Conservation (phyloP, 2,888 invertebrate genomes). For the Parthenolecanium corni region DNA sequence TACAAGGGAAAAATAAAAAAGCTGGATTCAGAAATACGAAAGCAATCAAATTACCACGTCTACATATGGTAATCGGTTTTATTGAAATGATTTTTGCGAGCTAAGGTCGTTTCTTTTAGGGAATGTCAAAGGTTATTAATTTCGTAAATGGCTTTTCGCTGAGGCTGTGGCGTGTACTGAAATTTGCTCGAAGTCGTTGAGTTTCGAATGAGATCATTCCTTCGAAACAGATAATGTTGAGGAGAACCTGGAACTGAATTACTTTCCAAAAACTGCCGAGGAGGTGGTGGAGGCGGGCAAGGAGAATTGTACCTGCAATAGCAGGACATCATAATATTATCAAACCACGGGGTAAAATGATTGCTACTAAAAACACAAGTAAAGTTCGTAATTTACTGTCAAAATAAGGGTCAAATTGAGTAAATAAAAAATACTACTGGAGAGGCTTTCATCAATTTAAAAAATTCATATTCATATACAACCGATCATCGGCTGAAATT, state of each 20-base stretch:
- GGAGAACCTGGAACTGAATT: conserved; percentile 57
- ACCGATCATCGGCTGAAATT: no score
- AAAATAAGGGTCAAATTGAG: no score
- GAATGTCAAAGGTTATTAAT: conserved; percentile 31
- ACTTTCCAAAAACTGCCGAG: conserved; percentile 54
- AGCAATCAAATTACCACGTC: no score
- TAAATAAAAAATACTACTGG: no score
- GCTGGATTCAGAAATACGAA: no score
- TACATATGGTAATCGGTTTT: no score
- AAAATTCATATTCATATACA: no score
- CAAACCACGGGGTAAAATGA: not conserved
- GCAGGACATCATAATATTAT: not conserved
- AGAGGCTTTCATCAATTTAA: not conserved
- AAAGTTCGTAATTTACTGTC: no score
- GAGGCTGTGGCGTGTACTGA: conserved; percentile 43
- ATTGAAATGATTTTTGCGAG: not conserved
- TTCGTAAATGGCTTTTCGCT: conserved; percentile 36
- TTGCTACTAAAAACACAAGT: no score
- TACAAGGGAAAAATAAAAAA: no score
- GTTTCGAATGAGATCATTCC: conserved; percentile 28
- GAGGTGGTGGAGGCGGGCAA: conserved; percentile 50
- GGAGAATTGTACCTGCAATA: conserved; percentile 47
- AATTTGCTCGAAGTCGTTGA: conserved; percentile 32
- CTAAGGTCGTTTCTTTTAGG: not conserved
- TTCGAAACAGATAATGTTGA: conserved; percentile 48